These are phyloP conservation scores for Philotrypesis tridentata DNA, from an alignment of 1,140 invertebrate genomes.

Conservation along the genomic window DNA sequence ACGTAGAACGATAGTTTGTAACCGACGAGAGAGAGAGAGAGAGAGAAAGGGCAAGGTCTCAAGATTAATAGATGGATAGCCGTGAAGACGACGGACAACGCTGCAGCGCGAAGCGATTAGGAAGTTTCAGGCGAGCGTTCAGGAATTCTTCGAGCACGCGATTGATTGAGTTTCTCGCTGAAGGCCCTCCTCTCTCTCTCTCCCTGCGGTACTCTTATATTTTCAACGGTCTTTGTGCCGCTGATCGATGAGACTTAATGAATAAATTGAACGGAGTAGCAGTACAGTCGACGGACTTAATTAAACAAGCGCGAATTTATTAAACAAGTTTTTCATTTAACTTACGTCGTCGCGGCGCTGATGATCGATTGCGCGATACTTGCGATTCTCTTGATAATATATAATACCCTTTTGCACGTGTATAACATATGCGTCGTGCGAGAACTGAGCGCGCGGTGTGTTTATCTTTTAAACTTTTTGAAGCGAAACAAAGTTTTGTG, in stretches of 20 bases:
- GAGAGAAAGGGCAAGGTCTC: constrained; percentile 1
- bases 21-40: too few relatives aligned
- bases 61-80: not conserved
- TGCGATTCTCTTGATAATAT: too few relatives aligned
- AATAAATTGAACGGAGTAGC: not conserved
- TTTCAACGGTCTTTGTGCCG: not conserved
- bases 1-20: too few relatives aligned
- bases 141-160: not conserved
- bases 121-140: too few relatives aligned
- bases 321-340: not conserved
- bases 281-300: not conserved
- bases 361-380: not conserved
- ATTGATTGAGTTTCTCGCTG: not conserved
- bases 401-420: too few relatives aligned
- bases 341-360: not conserved
- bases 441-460: too few relatives aligned
- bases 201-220: not conserved
- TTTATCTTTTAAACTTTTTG: too few relatives aligned
- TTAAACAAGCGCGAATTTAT: not conserved
- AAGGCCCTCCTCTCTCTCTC: not conserved
- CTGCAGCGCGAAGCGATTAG: too few relatives aligned
- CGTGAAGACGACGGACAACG: too few relatives aligned
- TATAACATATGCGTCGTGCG: too few relatives aligned
- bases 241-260: not conserved
- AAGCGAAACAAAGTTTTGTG: too few relatives aligned